These are phyloP conservation scores for Heliconius cydno DNA, from an alignment of 2,888 invertebrate species.

Conservation along the genomic window DNA sequence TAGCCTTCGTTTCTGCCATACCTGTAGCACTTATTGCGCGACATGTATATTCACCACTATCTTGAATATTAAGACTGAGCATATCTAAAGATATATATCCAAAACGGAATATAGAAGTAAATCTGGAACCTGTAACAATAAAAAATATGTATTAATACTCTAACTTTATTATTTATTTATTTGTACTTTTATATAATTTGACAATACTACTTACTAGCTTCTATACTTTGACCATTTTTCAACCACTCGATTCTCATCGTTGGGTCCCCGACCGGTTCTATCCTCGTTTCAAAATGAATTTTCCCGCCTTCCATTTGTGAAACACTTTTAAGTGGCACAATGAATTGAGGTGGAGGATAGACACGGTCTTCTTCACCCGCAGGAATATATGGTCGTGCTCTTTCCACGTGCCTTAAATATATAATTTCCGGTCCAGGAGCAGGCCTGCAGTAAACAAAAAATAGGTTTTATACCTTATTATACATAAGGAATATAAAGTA, in stretches of 20 bases:
- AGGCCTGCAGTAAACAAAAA: slow-evolving; percentile 81
- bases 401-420: slow-evolving; percentile 95
- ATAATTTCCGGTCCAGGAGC: slow-evolving; percentile 97
- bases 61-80: slow-evolving; percentile 92
- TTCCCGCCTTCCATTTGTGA: slow-evolving; percentile 95
- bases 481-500: not conserved
- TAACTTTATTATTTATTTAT: slow-evolving; percentile 9
- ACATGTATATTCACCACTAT: slow-evolving; percentile 95
- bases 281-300: slow-evolving; percentile 98
- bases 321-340: slow-evolving; percentile 92
- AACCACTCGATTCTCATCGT: slow-evolving; percentile 98
- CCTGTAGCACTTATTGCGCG: slow-evolving; percentile 94
- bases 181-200: not conserved
- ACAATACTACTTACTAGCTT: slow-evolving; percentile 89
- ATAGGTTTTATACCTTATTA: not conserved
- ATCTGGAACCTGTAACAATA: slow-evolving; percentile 91
- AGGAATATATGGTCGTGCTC: slow-evolving; percentile 91
- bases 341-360: slow-evolving; percentile 96
- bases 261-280: slow-evolving; percentile 98
- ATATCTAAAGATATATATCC: slow-evolving; percentile 98
- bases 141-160: not conserved
- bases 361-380: slow-evolving; percentile 93
- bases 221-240: slow-evolving; percentile 94
- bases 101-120: slow-evolving; percentile 97
- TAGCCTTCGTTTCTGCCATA: slow-evolving; percentile 92